Base-by-base conservation (phyloP, 2,797 vertebrate genomes). In the Siniperca obscura region DNA sequence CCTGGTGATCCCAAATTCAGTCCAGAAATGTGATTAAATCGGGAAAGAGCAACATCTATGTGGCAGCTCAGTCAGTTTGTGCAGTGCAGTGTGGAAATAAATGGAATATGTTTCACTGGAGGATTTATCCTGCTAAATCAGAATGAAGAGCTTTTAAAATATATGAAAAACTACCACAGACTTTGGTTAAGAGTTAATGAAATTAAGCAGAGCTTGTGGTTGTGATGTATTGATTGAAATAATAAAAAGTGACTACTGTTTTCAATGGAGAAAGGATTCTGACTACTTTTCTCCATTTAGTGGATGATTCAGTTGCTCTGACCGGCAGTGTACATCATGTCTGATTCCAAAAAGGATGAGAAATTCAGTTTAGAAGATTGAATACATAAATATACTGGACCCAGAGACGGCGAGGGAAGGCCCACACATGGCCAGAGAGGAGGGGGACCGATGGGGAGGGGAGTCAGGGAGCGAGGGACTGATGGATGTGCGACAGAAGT, bases 401-500 rank as follows among this genome's bases (percentile, higher is more conserved):
- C 30, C n/a, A 61, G 65, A n/a, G 70, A 73, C 80, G 73, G 55
- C 5, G 30, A 61, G 59, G 30, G 70, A 30, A 40, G 69, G 77
- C 65, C 74, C 67, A 81, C 56, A 50, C 34, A 16, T 56, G 81
- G 57, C 52, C 56, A 72, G 56, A 73, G 57, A 82, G 40, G 52
- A 68, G 42, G 70, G 78, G 74, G 80, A 82, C 85, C 87, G 84
- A 90, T 88, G 88, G 85, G 50, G 50, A 22, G 21, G 21, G 50
- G 21, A 22, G 21, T 52, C 50, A 52, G 50, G 50, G 50, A 22
- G 21, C 21, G 21, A 73, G 78, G 74, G 80, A 84, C 85, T 88
- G 87, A 90, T 88, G 88, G 83, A 87, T 86, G 84, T 62, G 80
- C 83, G 74, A 86, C 86, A 91, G 78, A 86, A 80, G 71, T 85